These are phyloP conservation scores for Esox masquinongy DNA, from an alignment of 2,797 vertebrate genomes.

Conservation along the genomic window DNA sequence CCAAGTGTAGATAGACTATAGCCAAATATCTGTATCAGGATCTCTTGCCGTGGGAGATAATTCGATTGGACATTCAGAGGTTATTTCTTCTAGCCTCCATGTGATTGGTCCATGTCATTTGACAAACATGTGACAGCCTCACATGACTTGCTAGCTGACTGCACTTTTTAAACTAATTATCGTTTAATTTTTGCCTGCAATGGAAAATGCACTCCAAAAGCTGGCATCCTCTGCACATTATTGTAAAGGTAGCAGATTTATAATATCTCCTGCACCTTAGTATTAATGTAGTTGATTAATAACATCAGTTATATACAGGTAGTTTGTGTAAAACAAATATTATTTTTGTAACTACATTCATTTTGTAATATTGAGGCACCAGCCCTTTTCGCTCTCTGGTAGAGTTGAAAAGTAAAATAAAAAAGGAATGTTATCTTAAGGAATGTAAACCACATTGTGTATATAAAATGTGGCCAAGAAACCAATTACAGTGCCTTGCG, in stretches of 20 bases:
- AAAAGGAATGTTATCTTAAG: not conserved
- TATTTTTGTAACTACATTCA: constrained; percentile 5
- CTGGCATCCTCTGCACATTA: not conserved
- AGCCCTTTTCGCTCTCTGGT: constrained; percentile 8
- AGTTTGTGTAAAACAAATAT: not conserved
- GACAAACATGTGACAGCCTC: not conserved
- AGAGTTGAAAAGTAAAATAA: constrained; percentile 5
- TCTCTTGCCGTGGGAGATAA: not conserved
- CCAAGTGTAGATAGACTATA: not conserved
- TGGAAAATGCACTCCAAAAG: not conserved
- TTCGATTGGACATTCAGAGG: not conserved
- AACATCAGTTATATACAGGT: not conserved
- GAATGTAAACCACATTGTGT: not conserved
- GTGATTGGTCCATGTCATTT: not conserved
- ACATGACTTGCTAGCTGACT: not conserved
- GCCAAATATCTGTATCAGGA: not conserved
- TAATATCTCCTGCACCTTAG: not conserved
- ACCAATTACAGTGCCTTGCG: no score
- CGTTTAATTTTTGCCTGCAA: not conserved
- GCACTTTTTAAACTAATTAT: not conserved
- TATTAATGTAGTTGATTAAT: not conserved
- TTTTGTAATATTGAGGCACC: not conserved
- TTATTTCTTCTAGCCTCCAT: not conserved
- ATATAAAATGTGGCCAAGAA: not conserved
- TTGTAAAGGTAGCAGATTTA: not conserved